Conservation (phyloP, 2,888 invertebrate genomes). For the Rotaria magnacalcarata region DNA sequence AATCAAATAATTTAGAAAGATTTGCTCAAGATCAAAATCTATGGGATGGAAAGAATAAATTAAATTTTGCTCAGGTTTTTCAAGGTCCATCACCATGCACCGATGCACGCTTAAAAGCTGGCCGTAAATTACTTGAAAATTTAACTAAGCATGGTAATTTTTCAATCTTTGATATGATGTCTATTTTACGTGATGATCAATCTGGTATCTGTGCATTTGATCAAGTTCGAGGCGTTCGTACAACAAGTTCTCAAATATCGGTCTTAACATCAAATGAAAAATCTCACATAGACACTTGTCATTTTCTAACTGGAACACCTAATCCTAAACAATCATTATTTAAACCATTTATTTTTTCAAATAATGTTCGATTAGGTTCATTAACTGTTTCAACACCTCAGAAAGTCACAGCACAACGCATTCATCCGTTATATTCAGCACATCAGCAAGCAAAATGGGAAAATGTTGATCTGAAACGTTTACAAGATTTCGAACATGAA, state of each 20-base stretch:
- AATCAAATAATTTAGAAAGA: slow-evolving; percentile 66
- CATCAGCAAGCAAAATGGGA: neutral
- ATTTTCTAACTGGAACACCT: slow-evolving; percentile 79
- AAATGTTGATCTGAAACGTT: neutral
- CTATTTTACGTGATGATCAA: slow-evolving; percentile 68
- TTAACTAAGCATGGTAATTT: slow-evolving; percentile 48
- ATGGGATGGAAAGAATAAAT: slow-evolving; percentile 62
- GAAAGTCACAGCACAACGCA: neutral
- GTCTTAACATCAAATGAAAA: slow-evolving; percentile 63
- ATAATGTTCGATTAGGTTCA: neutral
- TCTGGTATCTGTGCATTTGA: slow-evolving; percentile 66
- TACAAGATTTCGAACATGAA: slow-evolving; percentile 23
- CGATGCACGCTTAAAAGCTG: slow-evolving; percentile 57
- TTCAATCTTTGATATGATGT: slow-evolving; percentile 66
- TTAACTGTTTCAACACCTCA: neutral
- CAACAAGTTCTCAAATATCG: slow-evolving; percentile 63
- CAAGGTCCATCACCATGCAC: slow-evolving; percentile 47
- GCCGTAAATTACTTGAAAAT: slow-evolving; percentile 49
- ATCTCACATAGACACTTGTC: slow-evolving; percentile 59
- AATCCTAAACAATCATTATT: slow-evolving; percentile 72
- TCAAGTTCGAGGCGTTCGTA: slow-evolving; percentile 56
- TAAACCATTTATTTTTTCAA: slow-evolving; percentile 69
- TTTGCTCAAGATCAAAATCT: slow-evolving; percentile 66
- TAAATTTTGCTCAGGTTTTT: slow-evolving; percentile 69
- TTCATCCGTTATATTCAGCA: slow-evolving; percentile 3